Percentiles rank a stretch among this genome's conserved stretches.
Conservation (phyloP, 2,888 invertebrate species). For the Chrysina gloriosa region DNA sequence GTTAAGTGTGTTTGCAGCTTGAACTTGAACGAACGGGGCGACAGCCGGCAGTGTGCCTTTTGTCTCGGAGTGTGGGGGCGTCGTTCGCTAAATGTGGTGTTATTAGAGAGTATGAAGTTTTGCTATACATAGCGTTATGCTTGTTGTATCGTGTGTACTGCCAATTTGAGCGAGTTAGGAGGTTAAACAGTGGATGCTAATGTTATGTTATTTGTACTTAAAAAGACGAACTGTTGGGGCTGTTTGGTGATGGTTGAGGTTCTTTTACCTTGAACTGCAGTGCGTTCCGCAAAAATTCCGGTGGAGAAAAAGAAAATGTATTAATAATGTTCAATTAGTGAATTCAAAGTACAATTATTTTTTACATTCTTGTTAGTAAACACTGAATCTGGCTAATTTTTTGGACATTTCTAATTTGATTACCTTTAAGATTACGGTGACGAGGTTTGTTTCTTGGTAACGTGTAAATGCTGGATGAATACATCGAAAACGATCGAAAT, state of each 20-base stretch:
- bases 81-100: background rate
- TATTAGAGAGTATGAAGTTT: background rate
- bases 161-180: background rate
- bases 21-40: background rate
- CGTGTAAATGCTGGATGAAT: too few species aligned
- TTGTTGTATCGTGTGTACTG: slow-evolving; percentile 7
- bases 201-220: slow-evolving; percentile 17
- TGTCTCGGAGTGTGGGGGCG: background rate
- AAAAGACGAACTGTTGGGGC: background rate
- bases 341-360: background rate
- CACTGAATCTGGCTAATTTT: too few species aligned
- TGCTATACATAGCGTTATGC: slow-evolving; percentile 1
- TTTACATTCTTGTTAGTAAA: background rate
- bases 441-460: too few species aligned
- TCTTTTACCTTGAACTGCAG: slow-evolving; percentile 50
- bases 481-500: too few species aligned
- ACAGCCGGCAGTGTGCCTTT: background rate
- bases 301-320: slow-evolving; percentile 40
- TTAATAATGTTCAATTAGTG: slow-evolving; percentile 12
- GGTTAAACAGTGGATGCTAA: background rate
- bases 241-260: slow-evolving; percentile 14
- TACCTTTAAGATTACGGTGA: too few species aligned
- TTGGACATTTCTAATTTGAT: too few species aligned
- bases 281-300: slow-evolving; percentile 46
- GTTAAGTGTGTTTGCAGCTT: slow-evolving; percentile 15